Base-by-base conservation (phyloP, 2,888 invertebrate species). In the Oscheius sp. region DNA sequence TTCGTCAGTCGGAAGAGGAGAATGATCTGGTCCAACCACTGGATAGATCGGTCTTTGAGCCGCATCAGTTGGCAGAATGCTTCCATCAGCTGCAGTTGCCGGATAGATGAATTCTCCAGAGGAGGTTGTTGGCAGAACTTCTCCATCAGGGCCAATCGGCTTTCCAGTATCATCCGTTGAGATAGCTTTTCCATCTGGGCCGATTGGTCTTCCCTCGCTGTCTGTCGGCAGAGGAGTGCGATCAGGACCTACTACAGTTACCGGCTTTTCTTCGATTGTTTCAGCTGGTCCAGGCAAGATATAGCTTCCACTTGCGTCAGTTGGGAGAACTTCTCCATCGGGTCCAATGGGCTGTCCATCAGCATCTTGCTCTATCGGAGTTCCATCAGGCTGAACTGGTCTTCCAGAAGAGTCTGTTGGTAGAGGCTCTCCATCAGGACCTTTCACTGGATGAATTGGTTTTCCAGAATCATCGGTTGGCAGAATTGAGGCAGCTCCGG, bases 401-500 rank as follows among this genome's bases (percentile, higher is more conserved):
- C 74, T 67, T 69, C 77, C 78, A 15, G 69, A 39, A 10, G 57
- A 64, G 53, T 80, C 78, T 5, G 78, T 77, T 2, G 78, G 79
- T 5, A 79, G 20, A 8, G 72, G 69, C n/a, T 64, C 65, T 31
- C 81, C 80, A n/a, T 65, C 65, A 52, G 75, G 75, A 65, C 82
- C 83, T 46, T 84, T 71, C 4, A 76, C 25, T n/a, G 69, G 74
- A 57, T 73, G 71, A 31, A 76, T 70, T 4, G 76, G 75, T 29
- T 72, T 68, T 67, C 72, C 75, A 10, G 65, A 37, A 12, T 64
- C 69, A 52, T 75, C 77, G 3, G 78, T 75, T 1, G 78, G 79
- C 4, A 78, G n/a, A 23, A 65, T 65, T 25, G 78, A 78, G 8
- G 57, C 63, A 48, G 74, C 74, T 68, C 82, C 82, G 31, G 84